Base-by-base conservation (phyloP, 2,113 vertebrate genomes). In the Mixornis gularis region DNA sequence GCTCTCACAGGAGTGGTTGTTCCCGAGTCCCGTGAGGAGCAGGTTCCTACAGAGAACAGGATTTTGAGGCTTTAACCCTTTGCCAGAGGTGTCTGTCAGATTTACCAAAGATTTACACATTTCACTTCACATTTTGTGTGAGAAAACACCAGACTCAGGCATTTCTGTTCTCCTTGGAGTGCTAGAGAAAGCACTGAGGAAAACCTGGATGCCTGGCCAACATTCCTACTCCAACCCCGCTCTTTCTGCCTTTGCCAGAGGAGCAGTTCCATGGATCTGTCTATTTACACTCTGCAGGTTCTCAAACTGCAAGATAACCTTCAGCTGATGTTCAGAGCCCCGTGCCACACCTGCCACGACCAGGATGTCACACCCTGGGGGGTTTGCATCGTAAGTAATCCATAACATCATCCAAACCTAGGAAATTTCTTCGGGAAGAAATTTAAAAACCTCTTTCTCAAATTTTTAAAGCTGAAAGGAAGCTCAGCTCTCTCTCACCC, bases 101-200 rank as follows among this genome's bases (percentile, higher is more conserved):
- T 53, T 56, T 52, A 32, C 10, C 49, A 24, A 24, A 43, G 22
- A 4, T 62, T 77, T 34, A 12, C 0, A 1, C 17, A 1, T 69
- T 52, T 69, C 68, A 36, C 13, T 29, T 69, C 8, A 7, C 6
- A 26, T 7, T 20, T 49, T 0, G 0, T 36, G 38, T 25, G 38
- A 36, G 38, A 38, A 20, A 5, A 5, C 1, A 22, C 34, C 64
- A 53, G 51, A 59, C 2, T 10, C 14, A 9, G 66, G 22, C 3
- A 24, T 13, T 73, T 40, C 52, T 81, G 3, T 9, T 56, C 62
- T 40, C 19, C 44, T 41, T 73, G 38, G 40, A 34, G 26, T n/a
- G 34, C 55, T 19, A 19, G 0, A 60, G 76, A 52, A 62, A 48
- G 44, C 12, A 8, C 29, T 13, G 12, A 25, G 6, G 59, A 49